Evolutionary conservation across 2,797 vertebrate genomes (phyloP), one percentile per base, ranked within the genome.

Genomic region (Cryptoblepharus egeriae): DNA sequence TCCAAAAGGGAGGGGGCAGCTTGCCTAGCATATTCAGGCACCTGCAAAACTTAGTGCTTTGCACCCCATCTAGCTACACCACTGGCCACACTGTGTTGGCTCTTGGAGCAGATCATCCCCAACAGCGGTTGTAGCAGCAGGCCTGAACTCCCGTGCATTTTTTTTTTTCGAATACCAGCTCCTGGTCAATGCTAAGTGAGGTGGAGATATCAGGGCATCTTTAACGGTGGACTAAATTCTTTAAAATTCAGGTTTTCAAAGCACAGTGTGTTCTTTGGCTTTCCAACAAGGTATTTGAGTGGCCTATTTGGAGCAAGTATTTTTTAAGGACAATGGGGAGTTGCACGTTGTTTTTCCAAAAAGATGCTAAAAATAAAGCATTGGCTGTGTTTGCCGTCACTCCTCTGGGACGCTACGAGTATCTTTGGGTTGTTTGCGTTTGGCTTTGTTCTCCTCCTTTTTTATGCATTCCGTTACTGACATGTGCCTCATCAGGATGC

Each of bases 331-430:
- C 70, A 22, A 60, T 68, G 76, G 76, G 67, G 49, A 60, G 49
- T 79, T 79, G 18, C 70, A 74, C 61, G 49, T 79, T 84, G 70
- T 74, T 84, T 79, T 60, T 74, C n/a, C 22, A 22, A 84, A 73
- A 84, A 73, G 70, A 58, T 45, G 26, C 82, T 79, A 84, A 84
- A 84, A 79, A 84, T 84, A 79, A 84, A 84, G 13, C 63, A 42
- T 30, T 60, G 6, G 26, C 64, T 79, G 76, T 74, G 63, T 60
- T 84, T 42, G 79, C 74, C 79, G 74, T 68, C 82, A 67, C 82
- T 42, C 76, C 71, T 9, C 55, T 28, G 18, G 70, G 82, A 79
- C 74, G 70, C 70, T 67, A 35, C 6, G 11, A 11, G 52, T 77
- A 20, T 52, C 75, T 75, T 28, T 26, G 10, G 28, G 22, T 26